Conservation (phyloP, 2,797 vertebrate species). For the Enteromius unitaeniatus region DNA sequence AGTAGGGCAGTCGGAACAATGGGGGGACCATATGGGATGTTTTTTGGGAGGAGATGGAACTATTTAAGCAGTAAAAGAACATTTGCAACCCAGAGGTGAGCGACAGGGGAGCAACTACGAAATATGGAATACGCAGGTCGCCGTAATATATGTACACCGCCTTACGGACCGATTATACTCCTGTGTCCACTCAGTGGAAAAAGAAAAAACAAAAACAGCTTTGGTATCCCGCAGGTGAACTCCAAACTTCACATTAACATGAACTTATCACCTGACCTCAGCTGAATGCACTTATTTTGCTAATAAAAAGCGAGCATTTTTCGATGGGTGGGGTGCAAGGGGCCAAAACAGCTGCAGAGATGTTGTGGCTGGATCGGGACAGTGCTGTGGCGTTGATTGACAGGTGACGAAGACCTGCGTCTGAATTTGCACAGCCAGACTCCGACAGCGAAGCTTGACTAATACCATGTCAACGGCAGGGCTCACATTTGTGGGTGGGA, state of each 20-base stretch:
- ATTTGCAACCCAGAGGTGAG: constrained; percentile 45
- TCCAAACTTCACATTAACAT: constrained; percentile 48
- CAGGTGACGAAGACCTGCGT: constrained; percentile 48
- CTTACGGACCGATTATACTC: constrained; percentile 50
- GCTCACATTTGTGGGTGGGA: constrained; percentile 54
- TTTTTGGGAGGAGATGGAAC: constrained; percentile 54
- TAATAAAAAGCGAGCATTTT: constrained; percentile 20
- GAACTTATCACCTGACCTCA: constrained; percentile 47
- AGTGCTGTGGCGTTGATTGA: constrained; percentile 49
- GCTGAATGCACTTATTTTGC: constrained; percentile 25
- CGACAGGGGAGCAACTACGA: constrained; percentile 43
- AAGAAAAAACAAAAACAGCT: constrained; percentile 44
- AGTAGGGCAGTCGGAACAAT: constrained; percentile 49
- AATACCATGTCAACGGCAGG: constrained; percentile 58
- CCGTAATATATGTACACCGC: constrained; percentile 47
- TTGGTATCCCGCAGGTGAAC: constrained; percentile 42
- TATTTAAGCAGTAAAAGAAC: constrained; percentile 57
- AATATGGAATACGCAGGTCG: constrained; percentile 39
- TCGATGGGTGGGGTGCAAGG: constrained; percentile 18
- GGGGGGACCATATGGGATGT: constrained; percentile 57
- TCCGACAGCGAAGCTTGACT: constrained; percentile 55
- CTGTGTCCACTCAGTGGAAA: constrained; percentile 47
- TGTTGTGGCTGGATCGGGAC: constrained; percentile 37
- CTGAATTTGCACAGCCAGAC: constrained; percentile 52
- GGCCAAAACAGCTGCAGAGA: constrained; percentile 51